These are phyloP conservation scores for Megamerina dolium DNA, from an alignment of 2,888 invertebrate species.

Conservation along the genomic window DNA sequence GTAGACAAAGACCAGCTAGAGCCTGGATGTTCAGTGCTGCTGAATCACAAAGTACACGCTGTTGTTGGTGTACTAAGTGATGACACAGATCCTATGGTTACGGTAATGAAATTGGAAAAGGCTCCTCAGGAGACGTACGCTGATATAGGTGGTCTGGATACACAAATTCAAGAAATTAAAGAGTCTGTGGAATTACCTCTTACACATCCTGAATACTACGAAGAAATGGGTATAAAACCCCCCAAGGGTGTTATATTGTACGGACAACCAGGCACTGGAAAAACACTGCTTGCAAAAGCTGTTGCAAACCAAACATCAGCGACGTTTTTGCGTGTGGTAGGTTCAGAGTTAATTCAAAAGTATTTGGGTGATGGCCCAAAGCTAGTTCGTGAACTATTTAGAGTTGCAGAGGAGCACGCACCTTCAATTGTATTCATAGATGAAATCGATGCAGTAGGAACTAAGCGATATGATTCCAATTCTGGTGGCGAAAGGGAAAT, in stretches of 20 bases:
- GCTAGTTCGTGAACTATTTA: conserved; percentile 91
- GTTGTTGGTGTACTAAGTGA: conserved; percentile 99
- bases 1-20: conserved; percentile 99
- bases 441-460: conserved; percentile 99
- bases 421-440: conserved; percentile 99
- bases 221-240: conserved; percentile 99
- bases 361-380: conserved; percentile 99
- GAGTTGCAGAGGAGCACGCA: conserved; percentile 99
- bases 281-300: conserved; percentile 95
- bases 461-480: conserved; percentile 98
- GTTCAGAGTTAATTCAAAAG: conserved; percentile 98
- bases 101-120: conserved; percentile 99
- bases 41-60: conserved; percentile 99
- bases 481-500: conserved; percentile 99
- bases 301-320: conserved; percentile 99
- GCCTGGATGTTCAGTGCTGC: conserved; percentile 95
- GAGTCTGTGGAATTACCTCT: conserved; percentile 97
- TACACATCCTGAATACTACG: conserved; percentile 99
- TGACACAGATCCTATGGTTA: conserved; percentile 99
- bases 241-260: conserved; percentile 99
- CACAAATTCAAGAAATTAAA: conserved; percentile 96
- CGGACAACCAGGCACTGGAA: conserved; percentile 97
- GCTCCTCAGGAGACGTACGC: conserved; percentile 99
- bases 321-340: conserved; percentile 96
- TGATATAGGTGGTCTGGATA: conserved; percentile 95